phyloP scores from a whole-genome alignment of 2,113 vertebrate species.

The Zosterops japonicus region DNA sequence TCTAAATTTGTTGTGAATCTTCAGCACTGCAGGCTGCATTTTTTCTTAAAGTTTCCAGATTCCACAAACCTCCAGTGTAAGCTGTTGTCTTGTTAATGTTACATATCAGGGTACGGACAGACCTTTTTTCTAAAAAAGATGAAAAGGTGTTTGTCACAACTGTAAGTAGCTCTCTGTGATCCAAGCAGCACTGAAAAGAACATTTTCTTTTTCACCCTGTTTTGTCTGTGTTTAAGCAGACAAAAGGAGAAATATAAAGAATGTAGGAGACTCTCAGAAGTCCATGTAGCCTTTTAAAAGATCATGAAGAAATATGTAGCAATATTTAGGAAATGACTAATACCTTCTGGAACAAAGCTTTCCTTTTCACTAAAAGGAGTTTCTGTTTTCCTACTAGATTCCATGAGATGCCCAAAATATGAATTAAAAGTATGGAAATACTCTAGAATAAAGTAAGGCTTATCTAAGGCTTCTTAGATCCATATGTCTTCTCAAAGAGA shows the following conservation, averaged over 20 bases:
- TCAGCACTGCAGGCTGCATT: not conserved
- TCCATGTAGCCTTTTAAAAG: not conserved
- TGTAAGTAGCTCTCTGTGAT: not conserved
- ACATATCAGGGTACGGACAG: not conserved
- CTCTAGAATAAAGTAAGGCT: constrained; percentile 36
- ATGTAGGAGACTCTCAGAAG: not conserved
- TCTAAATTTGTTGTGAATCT: not conserved
- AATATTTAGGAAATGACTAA: not conserved
- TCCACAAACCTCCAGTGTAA: not conserved
- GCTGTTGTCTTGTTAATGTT: not conserved
- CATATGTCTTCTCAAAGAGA: constrained; percentile 38
- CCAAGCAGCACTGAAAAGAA: not conserved
- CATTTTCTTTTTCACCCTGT: not conserved
- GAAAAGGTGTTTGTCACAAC: not conserved
- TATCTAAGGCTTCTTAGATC: not conserved
- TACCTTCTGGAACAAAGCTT: not conserved
- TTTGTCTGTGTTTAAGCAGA: not conserved
- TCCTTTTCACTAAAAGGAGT: not conserved
- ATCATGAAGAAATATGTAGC: not conserved
- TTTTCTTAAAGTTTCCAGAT: not conserved
- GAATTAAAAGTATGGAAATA: not conserved
- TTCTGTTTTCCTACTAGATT: not conserved
- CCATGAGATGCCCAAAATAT: not conserved
- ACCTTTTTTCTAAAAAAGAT: not conserved
- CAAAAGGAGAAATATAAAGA: not conserved